Evolutionary conservation across 2,888 invertebrate genomes (phyloP), one percentile per base, ranked within the genome.

Genomic region (Fabriciana adippe): DNA sequence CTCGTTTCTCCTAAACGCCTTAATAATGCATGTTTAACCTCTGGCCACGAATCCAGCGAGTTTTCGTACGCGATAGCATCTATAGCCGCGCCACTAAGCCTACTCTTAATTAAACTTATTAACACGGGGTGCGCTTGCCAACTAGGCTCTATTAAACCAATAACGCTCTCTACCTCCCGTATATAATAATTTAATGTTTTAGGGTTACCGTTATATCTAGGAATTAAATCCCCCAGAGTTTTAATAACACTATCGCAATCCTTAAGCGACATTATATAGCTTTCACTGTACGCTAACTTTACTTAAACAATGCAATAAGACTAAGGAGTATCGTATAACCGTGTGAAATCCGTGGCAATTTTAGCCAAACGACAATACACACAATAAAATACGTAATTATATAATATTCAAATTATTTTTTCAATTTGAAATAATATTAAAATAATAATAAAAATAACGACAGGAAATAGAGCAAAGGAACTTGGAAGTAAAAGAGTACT

Each of bases 391-490:
- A n/a, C n/a, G n/a, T n/a, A n/a, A n/a, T n/a, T n/a, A n/a, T n/a
- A n/a, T n/a, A n/a, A n/a, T n/a, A n/a, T n/a, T n/a, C n/a, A n/a
- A n/a, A n/a, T n/a, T n/a, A n/a, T n/a, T n/a, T n/a, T n/a, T n/a
- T n/a, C n/a, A n/a, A n/a, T n/a, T n/a, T n/a, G n/a, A n/a, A n/a
- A 18, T 18, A 18, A 18, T 6, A 47, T 48, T 48, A 48, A 48
- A 54, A 3, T 56, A 47, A 41, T n/a, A 18, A 18, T 45, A 56
- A 51, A 57, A 60, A 64, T 55, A 59, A 55, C 60, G 54, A 60
- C 59, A 64, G 64, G 59, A 68, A 64, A 64, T 64, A 68, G 54
- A 68, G 68, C 59, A 18, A 60, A 64, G 60, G 68, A 68, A 59
- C 64, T 68, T 68, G 64, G 64, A 61, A 64, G 68, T 68, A 47